A percentile compares a stretch with the other conserved stretches of the same genome.
Conservation (phyloP, 2,888 invertebrate species). For the Platypus cylindrus region DNA sequence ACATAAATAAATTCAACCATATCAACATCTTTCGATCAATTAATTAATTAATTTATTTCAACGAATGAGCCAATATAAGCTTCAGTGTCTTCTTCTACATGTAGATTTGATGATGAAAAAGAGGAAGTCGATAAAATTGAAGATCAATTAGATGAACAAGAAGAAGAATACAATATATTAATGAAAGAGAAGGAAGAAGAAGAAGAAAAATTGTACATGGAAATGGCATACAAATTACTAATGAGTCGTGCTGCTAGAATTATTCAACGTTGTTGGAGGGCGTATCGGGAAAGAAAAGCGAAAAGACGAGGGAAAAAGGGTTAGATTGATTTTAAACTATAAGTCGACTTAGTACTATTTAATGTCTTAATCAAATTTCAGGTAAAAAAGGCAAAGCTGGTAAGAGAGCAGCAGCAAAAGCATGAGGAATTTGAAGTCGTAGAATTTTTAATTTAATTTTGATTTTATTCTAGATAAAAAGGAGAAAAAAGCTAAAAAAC, state of each 20-base stretch:
- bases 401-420: slow-evolving; percentile 10
- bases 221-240: slow-evolving; percentile 32
- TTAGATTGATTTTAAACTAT: slow-evolving; percentile 1
- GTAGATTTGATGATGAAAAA: slow-evolving; percentile 40
- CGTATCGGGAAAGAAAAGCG: slow-evolving; percentile 18
- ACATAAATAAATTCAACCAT: too few relatives aligned
- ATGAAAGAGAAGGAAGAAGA: slow-evolving; percentile 49
- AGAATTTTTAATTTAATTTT: not conserved
- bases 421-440: slow-evolving; percentile 1
- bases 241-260: slow-evolving; percentile 26
- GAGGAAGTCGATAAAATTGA: slow-evolving; percentile 36
- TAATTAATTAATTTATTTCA: too few relatives aligned
- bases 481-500: too few relatives aligned
- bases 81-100: too few relatives aligned
- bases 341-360: too few relatives aligned
- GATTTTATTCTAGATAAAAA: slow-evolving; percentile 1
- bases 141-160: slow-evolving; percentile 41
- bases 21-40: too few relatives aligned
- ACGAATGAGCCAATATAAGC: too few relatives aligned
- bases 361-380: slow-evolving; percentile 4
- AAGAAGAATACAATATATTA: slow-evolving; percentile 39
- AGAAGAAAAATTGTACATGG: slow-evolving; percentile 40
- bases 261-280: slow-evolving; percentile 32
- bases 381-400: slow-evolving; percentile 13
- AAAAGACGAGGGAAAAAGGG: slow-evolving; percentile 17